Evolutionary conservation across 2,113 vertebrate genomes (phyloP).

Genomic region (Phylloscopus trochiloides): DNA sequence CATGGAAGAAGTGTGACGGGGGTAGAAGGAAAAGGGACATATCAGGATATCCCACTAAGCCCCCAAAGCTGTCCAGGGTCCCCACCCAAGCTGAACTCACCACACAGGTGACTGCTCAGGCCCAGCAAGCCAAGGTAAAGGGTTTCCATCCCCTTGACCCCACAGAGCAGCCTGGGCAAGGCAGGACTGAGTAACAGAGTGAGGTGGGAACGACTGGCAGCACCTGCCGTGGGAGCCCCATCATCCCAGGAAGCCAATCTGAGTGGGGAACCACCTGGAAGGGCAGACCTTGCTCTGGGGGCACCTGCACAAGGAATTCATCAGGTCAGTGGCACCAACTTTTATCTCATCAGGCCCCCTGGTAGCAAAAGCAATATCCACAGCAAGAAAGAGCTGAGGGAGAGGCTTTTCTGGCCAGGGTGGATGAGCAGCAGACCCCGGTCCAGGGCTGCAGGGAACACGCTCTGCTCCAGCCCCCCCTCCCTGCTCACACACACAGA

Average conservation of each 20-base stretch:
- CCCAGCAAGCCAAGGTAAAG: background rate
- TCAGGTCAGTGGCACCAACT: accelerated
- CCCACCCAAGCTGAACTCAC: background rate
- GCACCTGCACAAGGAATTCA: accelerated
- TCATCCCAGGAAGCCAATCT: background rate
- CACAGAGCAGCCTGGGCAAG: background rate
- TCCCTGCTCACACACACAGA: background rate
- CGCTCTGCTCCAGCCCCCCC: background rate
- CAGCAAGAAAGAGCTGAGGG: background rate
- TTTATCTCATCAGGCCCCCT: background rate
- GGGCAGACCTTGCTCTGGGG: background rate
- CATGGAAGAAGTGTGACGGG: background rate
- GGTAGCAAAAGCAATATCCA: background rate
- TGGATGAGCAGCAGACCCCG: background rate
- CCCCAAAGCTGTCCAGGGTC: background rate
- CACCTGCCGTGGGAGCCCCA: accelerated
- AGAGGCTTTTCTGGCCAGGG: background rate
- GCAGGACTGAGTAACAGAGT: background rate
- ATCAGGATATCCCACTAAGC: background rate
- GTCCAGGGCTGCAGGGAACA: background rate
- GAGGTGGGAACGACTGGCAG: background rate
- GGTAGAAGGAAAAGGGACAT: background rate
- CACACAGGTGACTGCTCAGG: background rate
- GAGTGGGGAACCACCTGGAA: background rate
- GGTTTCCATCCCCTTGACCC: background rate